phyloP scores from a whole-genome alignment of 2,888 invertebrate genomes.

The Gnatocerus cornutus region DNA sequence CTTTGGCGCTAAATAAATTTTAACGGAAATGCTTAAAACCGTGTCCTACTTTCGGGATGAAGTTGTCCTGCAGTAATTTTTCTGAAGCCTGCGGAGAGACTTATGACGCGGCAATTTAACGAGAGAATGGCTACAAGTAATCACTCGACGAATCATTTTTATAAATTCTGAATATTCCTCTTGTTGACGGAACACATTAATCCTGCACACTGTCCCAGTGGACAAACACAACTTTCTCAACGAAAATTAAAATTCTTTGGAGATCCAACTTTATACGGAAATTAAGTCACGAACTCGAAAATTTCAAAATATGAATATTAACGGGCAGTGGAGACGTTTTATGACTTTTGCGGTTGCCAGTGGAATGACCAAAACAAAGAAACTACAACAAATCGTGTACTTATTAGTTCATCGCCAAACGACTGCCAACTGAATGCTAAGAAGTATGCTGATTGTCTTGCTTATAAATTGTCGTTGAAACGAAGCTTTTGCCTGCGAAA shows the following conservation, averaged over 20 bases:
- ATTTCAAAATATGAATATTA: constrained; percentile 12
- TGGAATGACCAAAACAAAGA: constrained; percentile 8
- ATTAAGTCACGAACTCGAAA: constrained; percentile 8
- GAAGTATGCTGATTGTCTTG: no score
- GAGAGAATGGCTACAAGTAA: constrained; percentile 25
- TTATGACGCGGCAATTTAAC: constrained; percentile 30
- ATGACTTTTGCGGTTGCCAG: not conserved
- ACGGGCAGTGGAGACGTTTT: not conserved
- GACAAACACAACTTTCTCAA: constrained; percentile 4
- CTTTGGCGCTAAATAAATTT: constrained; percentile 41
- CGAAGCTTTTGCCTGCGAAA: no score
- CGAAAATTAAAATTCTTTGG: constrained; percentile 11
- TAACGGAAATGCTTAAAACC: constrained; percentile 30
- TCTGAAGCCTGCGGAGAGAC: constrained; percentile 14
- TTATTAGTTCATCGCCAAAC: not conserved
- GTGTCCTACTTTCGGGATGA: constrained; percentile 28
- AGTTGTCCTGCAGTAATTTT: constrained; percentile 31
- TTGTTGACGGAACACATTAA: constrained; percentile 29
- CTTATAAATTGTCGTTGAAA: no score
- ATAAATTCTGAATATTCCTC: constrained; percentile 32
- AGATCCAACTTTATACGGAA: constrained; percentile 12
- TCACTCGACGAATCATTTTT: constrained; percentile 29
- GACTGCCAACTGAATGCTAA: not conserved
- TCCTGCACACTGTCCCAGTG: constrained; percentile 8
- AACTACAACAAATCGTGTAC: not conserved